Conservation (phyloP, 1,140 invertebrate species). For the Danaus melanippus region DNA sequence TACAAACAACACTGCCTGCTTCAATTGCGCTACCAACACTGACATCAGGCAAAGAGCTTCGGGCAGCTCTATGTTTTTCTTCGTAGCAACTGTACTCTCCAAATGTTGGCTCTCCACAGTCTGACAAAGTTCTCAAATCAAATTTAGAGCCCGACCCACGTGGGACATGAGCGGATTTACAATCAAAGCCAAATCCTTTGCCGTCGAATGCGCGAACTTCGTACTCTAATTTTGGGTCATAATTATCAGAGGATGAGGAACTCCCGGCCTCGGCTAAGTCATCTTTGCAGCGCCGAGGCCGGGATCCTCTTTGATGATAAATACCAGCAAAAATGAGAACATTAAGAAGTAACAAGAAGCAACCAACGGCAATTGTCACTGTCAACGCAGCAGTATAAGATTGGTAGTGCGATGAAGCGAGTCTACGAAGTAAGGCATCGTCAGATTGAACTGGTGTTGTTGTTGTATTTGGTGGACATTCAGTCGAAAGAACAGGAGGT, state of each 20-base stretch:
- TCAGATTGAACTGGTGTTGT: constrained; percentile 59
- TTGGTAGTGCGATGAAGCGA: constrained; percentile 85
- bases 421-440: constrained; percentile 81
- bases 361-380: constrained; percentile 94
- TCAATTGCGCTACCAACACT: constrained; percentile 76
- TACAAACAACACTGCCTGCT: constrained; percentile 66
- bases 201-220: constrained; percentile 73
- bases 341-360: constrained; percentile 89
- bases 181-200: constrained; percentile 74
- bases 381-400: constrained; percentile 91
- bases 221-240: constrained; percentile 75
- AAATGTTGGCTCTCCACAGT: constrained; percentile 70
- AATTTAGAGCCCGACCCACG: constrained; percentile 64
- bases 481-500: constrained; percentile 72
- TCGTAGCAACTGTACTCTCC: constrained; percentile 78
- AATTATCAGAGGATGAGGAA: constrained; percentile 74
- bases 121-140: constrained; percentile 69
- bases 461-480: constrained; percentile 79
- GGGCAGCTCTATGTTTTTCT: constrained; percentile 72
- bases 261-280: constrained; percentile 81
- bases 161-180: constrained; percentile 64
- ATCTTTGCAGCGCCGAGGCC: constrained; percentile 80
- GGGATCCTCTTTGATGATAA: constrained; percentile 87
- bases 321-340: constrained; percentile 95
- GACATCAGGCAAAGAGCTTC: constrained; percentile 75